These are phyloP conservation scores for Dasypolia templi DNA, from an alignment of 2,888 invertebrate species.

Conservation along the genomic window DNA sequence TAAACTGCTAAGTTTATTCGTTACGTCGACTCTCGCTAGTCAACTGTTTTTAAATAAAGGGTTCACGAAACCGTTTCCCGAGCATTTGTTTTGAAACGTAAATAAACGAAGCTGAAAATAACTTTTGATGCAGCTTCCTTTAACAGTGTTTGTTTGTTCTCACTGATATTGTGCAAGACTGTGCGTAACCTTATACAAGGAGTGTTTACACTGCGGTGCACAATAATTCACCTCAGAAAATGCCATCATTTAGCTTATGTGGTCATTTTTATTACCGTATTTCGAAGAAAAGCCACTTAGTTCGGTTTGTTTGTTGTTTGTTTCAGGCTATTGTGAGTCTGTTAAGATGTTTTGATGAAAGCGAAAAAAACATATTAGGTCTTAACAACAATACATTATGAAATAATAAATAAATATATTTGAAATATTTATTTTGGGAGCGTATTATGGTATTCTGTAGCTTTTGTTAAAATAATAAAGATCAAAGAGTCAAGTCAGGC, in stretches of 20 bases:
- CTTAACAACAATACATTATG: not conserved
- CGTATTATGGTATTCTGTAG: not conserved
- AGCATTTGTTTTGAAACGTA: conserved; percentile 41
- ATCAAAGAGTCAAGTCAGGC: conserved; percentile 12
- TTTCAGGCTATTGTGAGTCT: conserved; percentile 2
- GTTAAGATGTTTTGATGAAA: conserved; percentile 6
- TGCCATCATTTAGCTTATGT: conserved; percentile 20
- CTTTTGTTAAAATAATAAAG: not conserved
- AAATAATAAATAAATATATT: not conserved
- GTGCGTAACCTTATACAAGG: conserved; percentile 37
- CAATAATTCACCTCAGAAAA: conserved; percentile 44
- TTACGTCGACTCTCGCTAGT: conserved; percentile 9
- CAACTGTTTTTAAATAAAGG: conserved; percentile 40
- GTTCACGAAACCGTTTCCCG: conserved; percentile 32
- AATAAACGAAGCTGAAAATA: conserved; percentile 49
- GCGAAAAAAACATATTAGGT: not conserved
- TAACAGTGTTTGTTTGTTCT: conserved; percentile 49
- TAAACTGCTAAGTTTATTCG: conserved; percentile 10
- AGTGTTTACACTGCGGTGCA: conserved; percentile 39
- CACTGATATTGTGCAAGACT: conserved; percentile 54
- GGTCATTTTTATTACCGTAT: conserved; percentile 27
- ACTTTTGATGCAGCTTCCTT: conserved; percentile 44
- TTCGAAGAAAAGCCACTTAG: conserved; percentile 22
- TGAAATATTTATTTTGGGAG: not conserved
- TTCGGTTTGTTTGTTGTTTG: conserved; percentile 13